These are phyloP conservation scores for Hydroisotoma schaefferi DNA, from an alignment of 2,888 invertebrate species.

Conservation along the genomic window DNA sequence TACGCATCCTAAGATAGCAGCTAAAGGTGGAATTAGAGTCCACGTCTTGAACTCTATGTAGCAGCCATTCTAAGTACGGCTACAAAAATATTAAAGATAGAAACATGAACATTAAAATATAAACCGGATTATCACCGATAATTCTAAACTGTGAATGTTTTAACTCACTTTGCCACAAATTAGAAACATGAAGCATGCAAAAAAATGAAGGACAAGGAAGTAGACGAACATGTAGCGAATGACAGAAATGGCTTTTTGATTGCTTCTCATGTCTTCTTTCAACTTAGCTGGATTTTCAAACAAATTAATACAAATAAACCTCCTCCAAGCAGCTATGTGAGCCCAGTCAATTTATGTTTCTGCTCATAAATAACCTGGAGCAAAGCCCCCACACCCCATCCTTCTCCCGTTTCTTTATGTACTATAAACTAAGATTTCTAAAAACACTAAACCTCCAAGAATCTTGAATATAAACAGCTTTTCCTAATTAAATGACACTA, in stretches of 20 bases:
- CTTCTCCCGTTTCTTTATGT: too few relatives aligned
- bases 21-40: background rate
- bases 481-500: too few relatives aligned
- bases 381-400: too few relatives aligned
- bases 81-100: constrained; percentile 2
- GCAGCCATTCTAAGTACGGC: constrained; percentile 19
- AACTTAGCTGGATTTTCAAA: constrained; percentile 23
- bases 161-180: constrained; percentile 15
- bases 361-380: too few relatives aligned
- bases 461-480: too few relatives aligned
- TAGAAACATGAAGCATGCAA: constrained; percentile 17
- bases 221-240: constrained; percentile 19
- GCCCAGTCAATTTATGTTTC: too few relatives aligned
- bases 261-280: constrained; percentile 20
- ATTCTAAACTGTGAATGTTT: background rate
- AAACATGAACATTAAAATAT: background rate
- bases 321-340: too few relatives aligned
- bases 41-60: constrained; percentile 12
- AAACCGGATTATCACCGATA: background rate
- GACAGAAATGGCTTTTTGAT: constrained; percentile 4
- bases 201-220: constrained; percentile 12
- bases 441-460: too few relatives aligned
- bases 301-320: too few relatives aligned
- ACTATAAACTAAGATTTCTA: too few relatives aligned
- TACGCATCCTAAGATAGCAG: constrained; percentile 6